Base-by-base conservation (phyloP, 1,140 invertebrate species). In the Rhagoletis zephyria region DNA sequence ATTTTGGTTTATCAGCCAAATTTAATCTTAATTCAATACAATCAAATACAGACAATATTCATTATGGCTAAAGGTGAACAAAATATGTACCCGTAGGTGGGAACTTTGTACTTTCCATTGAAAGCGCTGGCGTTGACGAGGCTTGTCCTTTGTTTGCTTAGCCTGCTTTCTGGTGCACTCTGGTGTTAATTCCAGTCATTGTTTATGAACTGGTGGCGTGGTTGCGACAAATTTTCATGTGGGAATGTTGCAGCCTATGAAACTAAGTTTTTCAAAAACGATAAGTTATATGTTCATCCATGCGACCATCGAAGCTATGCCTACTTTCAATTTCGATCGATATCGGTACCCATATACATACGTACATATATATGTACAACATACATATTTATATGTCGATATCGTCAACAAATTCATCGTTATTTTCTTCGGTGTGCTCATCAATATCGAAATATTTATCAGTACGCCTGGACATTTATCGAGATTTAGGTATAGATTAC, bases 1-100 rank as follows among this genome's bases (percentile, higher is more conserved):
- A 81, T 81, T 81, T 81, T 56, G 48, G 74, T 81, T 81, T 81
- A 81, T 81, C 74, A 56, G 1, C 48, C 7, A 56, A 81, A 81
- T 59, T 19, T 2, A 56, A 81, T 81, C 74, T 81, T 81, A 81
- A 81, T 81, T 56, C 74, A 81, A 81, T 81, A 48, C 48, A 81
- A 56, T 81, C 74, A 56, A 81, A 81, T n/a, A 16, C n/a, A 81
- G 48, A 81, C 74, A 81, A 81, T 81, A 81, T 81, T 81, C 51
- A 56, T 59, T 81, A 12, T 81, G 48, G 14, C 9, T 0, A 56
- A 56, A 81, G 74, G 74, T 81, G n/a, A 10, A 42, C 4, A 51
- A 48, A 74, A 74, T 2, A 51, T 51, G 70, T 48, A 42, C 30
- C 30, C 30, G 30, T 30, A 30, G 30, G 70, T 5, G 70, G 1